Percentiles rank a stretch among this genome's conserved stretches.
phyloP scores from a whole-genome alignment of 2,888 invertebrate species.

The Panzeria rudis region DNA sequence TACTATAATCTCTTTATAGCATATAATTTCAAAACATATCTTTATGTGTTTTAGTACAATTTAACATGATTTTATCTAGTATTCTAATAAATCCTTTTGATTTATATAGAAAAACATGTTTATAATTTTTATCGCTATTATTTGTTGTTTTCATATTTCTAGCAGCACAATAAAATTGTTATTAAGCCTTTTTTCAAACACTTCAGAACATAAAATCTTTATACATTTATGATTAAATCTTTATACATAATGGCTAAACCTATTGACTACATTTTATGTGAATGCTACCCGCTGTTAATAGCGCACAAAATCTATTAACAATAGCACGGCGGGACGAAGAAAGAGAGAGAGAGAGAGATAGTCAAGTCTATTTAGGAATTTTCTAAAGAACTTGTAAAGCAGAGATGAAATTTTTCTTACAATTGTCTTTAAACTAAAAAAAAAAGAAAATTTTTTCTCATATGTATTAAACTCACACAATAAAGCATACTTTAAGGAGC shows the following conservation, averaged over 20 bases:
- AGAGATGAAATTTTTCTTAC: background rate
- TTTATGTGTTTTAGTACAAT: background rate
- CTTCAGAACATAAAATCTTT: background rate
- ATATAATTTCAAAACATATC: background rate
- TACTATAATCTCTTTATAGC: background rate
- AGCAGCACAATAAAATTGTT: constrained; percentile 1
- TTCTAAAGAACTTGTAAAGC: constrained; percentile 7
- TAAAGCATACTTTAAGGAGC: background rate
- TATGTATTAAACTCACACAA: background rate
- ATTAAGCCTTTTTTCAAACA: background rate
- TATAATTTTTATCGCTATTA: no score
- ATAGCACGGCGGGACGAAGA: constrained; percentile 24
- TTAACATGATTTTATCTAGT: background rate
- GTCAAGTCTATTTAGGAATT: background rate
- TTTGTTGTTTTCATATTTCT: background rate
- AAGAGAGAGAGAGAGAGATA: background rate
- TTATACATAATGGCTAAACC: background rate
- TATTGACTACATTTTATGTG: constrained; percentile 15
- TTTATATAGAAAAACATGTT: background rate
- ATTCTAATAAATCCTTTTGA: constrained; percentile 11
- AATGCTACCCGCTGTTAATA: constrained; percentile 15
- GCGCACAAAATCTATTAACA: background rate
- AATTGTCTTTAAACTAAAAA: background rate
- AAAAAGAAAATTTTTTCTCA: background rate
- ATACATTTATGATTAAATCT: background rate